Conservation (phyloP, 2,888 invertebrate species). For the Dromius quadrimaculatus region DNA sequence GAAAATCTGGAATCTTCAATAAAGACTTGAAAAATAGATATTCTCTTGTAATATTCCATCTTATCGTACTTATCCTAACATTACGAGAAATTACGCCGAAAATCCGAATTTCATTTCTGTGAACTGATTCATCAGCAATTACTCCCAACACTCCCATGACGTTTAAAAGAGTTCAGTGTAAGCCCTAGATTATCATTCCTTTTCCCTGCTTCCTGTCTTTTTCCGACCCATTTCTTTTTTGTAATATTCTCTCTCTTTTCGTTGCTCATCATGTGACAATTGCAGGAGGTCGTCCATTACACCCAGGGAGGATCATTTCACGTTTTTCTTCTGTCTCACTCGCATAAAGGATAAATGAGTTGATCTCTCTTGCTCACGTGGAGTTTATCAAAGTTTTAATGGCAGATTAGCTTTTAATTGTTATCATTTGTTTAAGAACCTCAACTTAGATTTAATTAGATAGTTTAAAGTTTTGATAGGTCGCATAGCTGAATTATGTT, state of each 20-base stretch:
- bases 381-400: conserved; percentile 50
- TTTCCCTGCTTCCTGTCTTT: not conserved
- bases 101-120: not conserved
- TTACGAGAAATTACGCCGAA: not conserved
- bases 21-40: not conserved
- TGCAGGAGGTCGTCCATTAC: conserved; percentile 43
- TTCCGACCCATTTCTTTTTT: not conserved
- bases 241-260: not conserved
- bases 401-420: conserved; percentile 46
- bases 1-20: not conserved
- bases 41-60: not conserved
- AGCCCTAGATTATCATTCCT: not conserved
- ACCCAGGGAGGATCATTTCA: conserved; percentile 29
- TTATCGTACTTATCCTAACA: not conserved
- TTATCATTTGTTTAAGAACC: conserved; percentile 41
- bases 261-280: conserved; percentile 42
- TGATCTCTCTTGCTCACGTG: conserved; percentile 7
- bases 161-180: conserved; percentile 14
- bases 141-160: not conserved
- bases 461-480: conserved; percentile 34
- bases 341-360: not conserved
- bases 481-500: too few species aligned
- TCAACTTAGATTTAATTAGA: conserved; percentile 45
- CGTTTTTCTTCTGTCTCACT: conserved; percentile 26
- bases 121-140: conserved; percentile 30